Evolutionary conservation across 2,797 vertebrate genomes (phyloP), one percentile per base, ranked within the genome.

Genomic region (Miichthys miiuy): DNA sequence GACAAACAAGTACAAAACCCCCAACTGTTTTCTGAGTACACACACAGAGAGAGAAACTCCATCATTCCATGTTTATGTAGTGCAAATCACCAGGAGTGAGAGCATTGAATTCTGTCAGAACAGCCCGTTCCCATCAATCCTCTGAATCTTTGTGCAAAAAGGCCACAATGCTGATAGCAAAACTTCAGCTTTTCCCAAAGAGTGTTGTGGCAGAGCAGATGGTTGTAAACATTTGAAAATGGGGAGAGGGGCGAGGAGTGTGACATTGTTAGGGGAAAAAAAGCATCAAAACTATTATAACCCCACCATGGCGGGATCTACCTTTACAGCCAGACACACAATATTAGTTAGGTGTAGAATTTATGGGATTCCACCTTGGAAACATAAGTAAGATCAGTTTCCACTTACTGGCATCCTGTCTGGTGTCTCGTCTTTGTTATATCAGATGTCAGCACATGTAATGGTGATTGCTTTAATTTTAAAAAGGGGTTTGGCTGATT

Each of bases 391-490:
- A 56, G 25, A 69, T 83, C 10, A n/a, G 17, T 75, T 78, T 67
- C 38, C 50, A 62, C 56, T 74, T 48, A 68, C 56, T 47, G 23
- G 60, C 61, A 74, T 30, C 57, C 30, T 55, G 57, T 72, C 65
- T 68, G 30, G 52, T 41, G 46, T 75, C 60, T 81, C 23, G 27
- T 80, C 21, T 82, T 27, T 7, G 20, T 77, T 81, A 41, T 70
- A 41, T 38, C 67, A 79, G 85, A 79, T 73, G 72, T 89, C 77
- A 85, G 77, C 78, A 85, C 54, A 70, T 69, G 68, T 70, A 56
- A 16, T 41, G 38, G 42, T 20, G 60, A 76, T 70, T 42, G 56
- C 61, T 80, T 23, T 62, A 41, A 62, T 74, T 83, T 74, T 63
- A 79, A 79, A 75, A 23, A 61, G 48, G 46, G 27, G 44, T 61